These are phyloP conservation scores for Drosophila miranda DNA, from an alignment of 1,140 invertebrate genomes.

Conservation along the genomic window DNA sequence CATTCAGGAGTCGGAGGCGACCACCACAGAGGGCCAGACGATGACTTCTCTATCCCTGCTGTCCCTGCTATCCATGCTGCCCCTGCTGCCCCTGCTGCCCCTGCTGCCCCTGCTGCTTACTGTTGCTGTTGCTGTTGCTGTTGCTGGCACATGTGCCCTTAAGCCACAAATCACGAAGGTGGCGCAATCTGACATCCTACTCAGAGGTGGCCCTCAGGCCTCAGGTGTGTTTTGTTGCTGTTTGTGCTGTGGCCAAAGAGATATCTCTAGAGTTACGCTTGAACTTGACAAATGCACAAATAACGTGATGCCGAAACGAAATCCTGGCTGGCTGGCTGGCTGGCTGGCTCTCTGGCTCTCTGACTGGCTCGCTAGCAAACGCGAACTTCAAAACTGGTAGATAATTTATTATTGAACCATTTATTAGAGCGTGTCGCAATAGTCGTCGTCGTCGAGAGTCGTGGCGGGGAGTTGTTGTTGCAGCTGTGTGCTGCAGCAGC, in stretches of 20 bases:
- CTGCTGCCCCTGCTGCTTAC: too few species aligned
- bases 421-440: conserved; percentile 71
- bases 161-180: conserved; percentile 79
- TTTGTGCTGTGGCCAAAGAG: conserved; percentile 30
- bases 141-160: conserved; percentile 60
- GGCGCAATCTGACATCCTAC: conserved; percentile 73
- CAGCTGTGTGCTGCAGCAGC: conserved; percentile 4
- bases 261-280: conserved; percentile 63
- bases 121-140: too few species aligned
- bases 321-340: conserved; percentile 36
- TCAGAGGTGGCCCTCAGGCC: conserved; percentile 58
- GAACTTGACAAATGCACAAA: conserved; percentile 79
- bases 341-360: conserved; percentile 15
- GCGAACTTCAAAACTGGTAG: conserved; percentile 27
- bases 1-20: conserved; percentile 57
- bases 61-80: too few species aligned
- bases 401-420: conserved; percentile 78
- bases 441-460: conserved; percentile 30
- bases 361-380: conserved; percentile 21
- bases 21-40: conserved; percentile 31
- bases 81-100: too few species aligned
- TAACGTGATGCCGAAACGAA: conserved; percentile 71
- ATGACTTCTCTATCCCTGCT: too few species aligned
- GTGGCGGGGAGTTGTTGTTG: conserved; percentile 12
- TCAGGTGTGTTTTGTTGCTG: neutral